phyloP scores from a whole-genome alignment of 2,797 vertebrate genomes.

The Pseudochirops corinnae region DNA sequence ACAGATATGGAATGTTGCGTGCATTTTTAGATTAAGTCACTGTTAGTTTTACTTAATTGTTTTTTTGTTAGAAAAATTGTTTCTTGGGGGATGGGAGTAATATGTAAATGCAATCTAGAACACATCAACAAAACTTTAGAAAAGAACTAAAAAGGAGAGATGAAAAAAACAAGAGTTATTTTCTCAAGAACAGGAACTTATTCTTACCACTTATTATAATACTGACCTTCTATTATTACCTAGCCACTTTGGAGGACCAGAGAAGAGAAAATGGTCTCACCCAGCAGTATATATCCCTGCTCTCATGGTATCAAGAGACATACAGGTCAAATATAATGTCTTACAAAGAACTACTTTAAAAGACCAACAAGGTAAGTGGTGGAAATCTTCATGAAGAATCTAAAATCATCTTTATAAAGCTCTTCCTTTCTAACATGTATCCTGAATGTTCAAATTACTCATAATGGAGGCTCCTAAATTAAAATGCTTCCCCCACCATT shows the following conservation, averaged over 20 bases:
- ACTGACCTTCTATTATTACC: background rate
- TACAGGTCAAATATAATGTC: background rate
- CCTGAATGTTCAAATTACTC: background rate
- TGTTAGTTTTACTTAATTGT: background rate
- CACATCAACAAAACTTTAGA: background rate
- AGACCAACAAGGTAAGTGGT: background rate
- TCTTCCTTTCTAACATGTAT: background rate
- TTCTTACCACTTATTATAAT: background rate
- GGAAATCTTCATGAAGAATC: conserved; percentile 35
- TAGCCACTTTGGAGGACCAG: background rate
- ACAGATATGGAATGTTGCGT: background rate
- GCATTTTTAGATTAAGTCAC: background rate
- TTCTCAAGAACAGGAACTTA: background rate
- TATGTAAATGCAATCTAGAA: background rate
- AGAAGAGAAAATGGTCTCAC: background rate
- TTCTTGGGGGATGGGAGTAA: background rate
- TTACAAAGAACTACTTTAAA: background rate
- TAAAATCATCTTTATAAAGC: background rate
- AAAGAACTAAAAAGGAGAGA: background rate
- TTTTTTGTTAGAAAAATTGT: background rate
- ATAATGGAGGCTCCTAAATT: background rate
- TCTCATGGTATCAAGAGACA: background rate
- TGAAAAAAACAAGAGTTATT: background rate
- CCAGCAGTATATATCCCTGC: background rate
- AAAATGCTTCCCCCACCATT: background rate